phyloP scores from a whole-genome alignment of 2,113 vertebrate species.

The Rhabdomys dilectus region DNA sequence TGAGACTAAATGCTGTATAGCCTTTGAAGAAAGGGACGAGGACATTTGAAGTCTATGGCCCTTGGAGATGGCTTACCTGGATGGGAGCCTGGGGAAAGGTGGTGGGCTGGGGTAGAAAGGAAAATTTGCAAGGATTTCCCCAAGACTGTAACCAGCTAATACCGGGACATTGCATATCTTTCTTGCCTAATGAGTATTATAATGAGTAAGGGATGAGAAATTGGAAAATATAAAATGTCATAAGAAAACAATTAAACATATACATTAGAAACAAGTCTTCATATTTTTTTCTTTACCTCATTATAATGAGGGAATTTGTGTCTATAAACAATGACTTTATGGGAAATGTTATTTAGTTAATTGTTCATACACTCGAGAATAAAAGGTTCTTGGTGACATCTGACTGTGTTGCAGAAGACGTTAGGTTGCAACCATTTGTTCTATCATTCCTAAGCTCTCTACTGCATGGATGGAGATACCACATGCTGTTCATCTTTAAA shows the following conservation, averaged over 20 bases:
- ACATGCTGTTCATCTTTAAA: neutral
- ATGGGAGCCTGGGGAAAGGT: neutral
- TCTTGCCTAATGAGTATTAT: neutral
- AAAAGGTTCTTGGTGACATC: neutral
- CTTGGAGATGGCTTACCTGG: neutral
- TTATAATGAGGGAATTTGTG: slow-evolving; percentile 11
- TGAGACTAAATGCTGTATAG: neutral
- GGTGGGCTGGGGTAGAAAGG: neutral
- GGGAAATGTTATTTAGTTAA: slow-evolving; percentile 33
- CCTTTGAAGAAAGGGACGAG: neutral
- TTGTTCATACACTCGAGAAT: neutral
- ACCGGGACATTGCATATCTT: neutral
- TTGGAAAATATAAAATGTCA: neutral
- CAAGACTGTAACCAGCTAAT: neutral
- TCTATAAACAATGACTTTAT: slow-evolving; percentile 4
- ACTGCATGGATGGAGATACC: neutral
- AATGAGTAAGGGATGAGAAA: neutral
- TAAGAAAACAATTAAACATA: slow-evolving; percentile 26
- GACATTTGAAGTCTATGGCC: neutral
- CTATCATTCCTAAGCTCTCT: neutral
- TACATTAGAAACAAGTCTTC: neutral
- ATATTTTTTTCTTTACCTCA: neutral
- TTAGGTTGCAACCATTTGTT: neutral
- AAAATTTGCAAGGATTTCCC: neutral
- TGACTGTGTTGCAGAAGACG: neutral